Evolutionary conservation across 2,797 vertebrate genomes (phyloP), one percentile per base, ranked within the genome.

Genomic region (Geotria australis): DNA sequence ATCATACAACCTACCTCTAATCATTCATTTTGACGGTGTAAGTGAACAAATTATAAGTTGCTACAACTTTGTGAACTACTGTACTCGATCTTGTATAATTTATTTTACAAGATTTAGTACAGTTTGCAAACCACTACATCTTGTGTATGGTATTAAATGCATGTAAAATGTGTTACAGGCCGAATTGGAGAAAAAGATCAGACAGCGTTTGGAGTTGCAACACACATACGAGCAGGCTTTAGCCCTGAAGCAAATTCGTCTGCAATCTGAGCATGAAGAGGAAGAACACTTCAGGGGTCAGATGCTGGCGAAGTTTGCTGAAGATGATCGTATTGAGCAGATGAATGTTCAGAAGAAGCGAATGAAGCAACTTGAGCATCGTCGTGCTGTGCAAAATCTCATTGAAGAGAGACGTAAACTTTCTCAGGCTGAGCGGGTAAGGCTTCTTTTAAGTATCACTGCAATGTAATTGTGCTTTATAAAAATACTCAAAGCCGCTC

Each of bases 281-380:
- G 86, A 95, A n/a, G 79, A 73, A 57, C 60, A 63, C 46, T 79
- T 84, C 63, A 72, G 73, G 47, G 71, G 68, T 51, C 66, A 58
- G 10, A 78, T 79, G 73, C 67, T 91, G 66, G 79, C 73, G 9
- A 86, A 79, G 69, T 74, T 83, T 57, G 81, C 83, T 0, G 85
- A 95, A 63, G 81, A 94, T 1, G 84, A 91, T 60, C 77, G 75
- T 10, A 66, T 81, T 3, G 85, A 93, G 61, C 75, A 85, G 71
- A 79, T 91, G 81, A 93, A 84, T 0, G 74, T 73, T 9, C 80
- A 83, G 65, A 85, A 73, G 58, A 71, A 69, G 2, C 78, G 82
- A 57, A 76, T 83, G 79, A 98, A 82, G 66, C 80, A 83, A 58
- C 71, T 81, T 1, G 82, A 94, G 63, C 82, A 94, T 67, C 76